Evolutionary conservation across 2,888 invertebrate genomes (phyloP), one percentile per base, ranked within the genome.

Genomic region (Keiferia lycopersicella): DNA sequence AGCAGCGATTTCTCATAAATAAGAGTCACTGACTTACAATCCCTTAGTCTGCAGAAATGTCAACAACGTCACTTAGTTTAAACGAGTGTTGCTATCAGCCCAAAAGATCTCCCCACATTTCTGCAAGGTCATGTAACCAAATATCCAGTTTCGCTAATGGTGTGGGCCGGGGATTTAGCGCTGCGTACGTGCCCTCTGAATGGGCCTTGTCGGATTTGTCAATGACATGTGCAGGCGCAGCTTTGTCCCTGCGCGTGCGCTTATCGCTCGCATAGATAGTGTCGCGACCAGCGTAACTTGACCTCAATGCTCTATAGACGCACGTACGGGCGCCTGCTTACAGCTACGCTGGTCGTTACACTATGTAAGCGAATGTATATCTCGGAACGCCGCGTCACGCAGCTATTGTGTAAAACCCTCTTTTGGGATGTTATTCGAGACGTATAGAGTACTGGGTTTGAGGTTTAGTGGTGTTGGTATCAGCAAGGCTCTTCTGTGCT

Each of bases 161-260:
- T 66, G 67, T 69, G 69, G 67, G 68, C 63, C 61, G 66, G 59
- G 65, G 70, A 74, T 75, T 80, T 78, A 72, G 70, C 72, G 75
- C 71, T 68, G 75, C 76, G 84, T 81, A 87, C 87, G 87, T 87
- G 88, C 85, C 87, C 68, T 72, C 73, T 85, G 74, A 83, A 86
- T 83, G 74, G 81, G 68, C 66, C 22, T 22, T 45, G 45, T 45
- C 11, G 8, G 22, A 76, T 73, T 73, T 67, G 74, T 68, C 67
- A 34, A 34, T 8, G 26, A 76, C 77, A 65, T 65, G 34, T 10
- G 34, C 34, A 10, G n/a, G n/a, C n/a, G n/a, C n/a, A n/a, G n/a
- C n/a, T n/a, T n/a, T n/a, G n/a, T n/a, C n/a, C n/a, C n/a, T 72
- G 68, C 67, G 71, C 67, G 70, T 67, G 74, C 75, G 77, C 67